phyloP scores from a whole-genome alignment of 1,140 invertebrate genomes.

The Holcopasites calliopsidis region DNA sequence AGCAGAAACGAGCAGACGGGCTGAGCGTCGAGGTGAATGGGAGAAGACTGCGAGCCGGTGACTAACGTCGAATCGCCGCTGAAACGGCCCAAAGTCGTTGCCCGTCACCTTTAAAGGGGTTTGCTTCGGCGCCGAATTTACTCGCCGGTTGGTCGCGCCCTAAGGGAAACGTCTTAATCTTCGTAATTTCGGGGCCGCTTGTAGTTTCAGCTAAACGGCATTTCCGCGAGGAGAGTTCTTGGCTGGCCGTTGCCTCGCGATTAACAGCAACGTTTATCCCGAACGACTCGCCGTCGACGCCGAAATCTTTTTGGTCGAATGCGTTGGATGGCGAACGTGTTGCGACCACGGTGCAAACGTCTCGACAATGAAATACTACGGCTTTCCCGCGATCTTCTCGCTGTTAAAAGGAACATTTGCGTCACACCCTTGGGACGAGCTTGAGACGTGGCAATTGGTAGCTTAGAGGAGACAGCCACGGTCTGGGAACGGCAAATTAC shows the following conservation, averaged over 20 bases:
- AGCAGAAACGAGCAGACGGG: conserved; percentile 4
- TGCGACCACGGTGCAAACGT: too few relatives aligned
- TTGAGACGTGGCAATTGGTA: conserved; percentile 55
- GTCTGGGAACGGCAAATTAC: conserved; percentile 45
- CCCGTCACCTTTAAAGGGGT: conserved; percentile 48
- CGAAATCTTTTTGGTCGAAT: too few relatives aligned
- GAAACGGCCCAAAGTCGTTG: conserved; percentile 18
- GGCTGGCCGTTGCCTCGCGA: neutral
- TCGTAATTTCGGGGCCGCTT: conserved; percentile 53
- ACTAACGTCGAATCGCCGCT: conserved; percentile 38
- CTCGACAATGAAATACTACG: neutral
- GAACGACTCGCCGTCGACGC: too few relatives aligned
- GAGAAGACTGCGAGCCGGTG: conserved; percentile 8
- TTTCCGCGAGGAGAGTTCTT: conserved; percentile 2
- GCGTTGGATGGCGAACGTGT: too few relatives aligned
- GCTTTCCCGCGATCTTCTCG: neutral
- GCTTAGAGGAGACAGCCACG: conserved; percentile 25
- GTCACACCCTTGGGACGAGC: conserved; percentile 34
- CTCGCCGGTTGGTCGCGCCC: conserved; percentile 14
- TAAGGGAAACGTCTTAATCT: conserved; percentile 55
- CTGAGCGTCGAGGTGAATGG: neutral
- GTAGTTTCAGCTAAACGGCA: conserved; percentile 49
- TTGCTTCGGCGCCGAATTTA: too few relatives aligned
- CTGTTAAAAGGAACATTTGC: neutral
- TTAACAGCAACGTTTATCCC: too few relatives aligned